phyloP scores from a whole-genome alignment of 1,140 invertebrate genomes.

The Brachionus asplanchnoidis region DNA sequence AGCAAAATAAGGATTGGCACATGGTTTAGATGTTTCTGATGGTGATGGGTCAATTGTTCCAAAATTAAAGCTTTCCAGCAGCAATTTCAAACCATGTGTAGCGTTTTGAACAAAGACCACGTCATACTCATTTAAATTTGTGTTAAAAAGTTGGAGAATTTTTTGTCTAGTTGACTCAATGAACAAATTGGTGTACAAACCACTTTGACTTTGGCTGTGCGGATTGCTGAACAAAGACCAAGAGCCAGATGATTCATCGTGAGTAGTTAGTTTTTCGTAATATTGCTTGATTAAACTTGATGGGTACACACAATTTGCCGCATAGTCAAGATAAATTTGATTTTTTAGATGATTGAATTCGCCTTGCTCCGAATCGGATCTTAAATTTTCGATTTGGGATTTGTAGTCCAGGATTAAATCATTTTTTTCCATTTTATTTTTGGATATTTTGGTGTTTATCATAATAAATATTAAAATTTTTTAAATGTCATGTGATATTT shows the following conservation, averaged over 20 bases:
- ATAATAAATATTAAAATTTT: constrained; percentile 42
- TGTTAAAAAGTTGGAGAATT: constrained; percentile 77
- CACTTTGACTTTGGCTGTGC: constrained; percentile 68
- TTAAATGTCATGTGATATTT: constrained; percentile 14
- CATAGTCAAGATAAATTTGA: constrained; percentile 80
- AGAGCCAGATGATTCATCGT: constrained; percentile 50
- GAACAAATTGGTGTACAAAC: constrained; percentile 69
- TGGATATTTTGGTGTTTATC: background rate
- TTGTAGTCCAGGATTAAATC: background rate
- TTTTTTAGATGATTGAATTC: constrained; percentile 44
- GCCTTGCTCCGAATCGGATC: constrained; percentile 29
- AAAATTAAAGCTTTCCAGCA: constrained; percentile 75
- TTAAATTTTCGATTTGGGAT: constrained; percentile 36
- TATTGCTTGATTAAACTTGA: constrained; percentile 67
- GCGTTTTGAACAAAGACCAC: constrained; percentile 86
- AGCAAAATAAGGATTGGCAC: constrained; percentile 57
- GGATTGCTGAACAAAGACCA: constrained; percentile 74
- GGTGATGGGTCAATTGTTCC: constrained; percentile 47
- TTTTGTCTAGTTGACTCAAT: constrained; percentile 74
- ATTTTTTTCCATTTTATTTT: background rate
- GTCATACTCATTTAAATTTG: constrained; percentile 71
- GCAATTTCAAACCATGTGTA: constrained; percentile 73
- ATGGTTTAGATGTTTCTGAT: background rate
- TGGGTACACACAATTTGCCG: constrained; percentile 77
- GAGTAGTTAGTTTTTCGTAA: constrained; percentile 62